Base-by-base conservation (phyloP, 2,113 vertebrate species). In the Ceuthmochares aereus region DNA sequence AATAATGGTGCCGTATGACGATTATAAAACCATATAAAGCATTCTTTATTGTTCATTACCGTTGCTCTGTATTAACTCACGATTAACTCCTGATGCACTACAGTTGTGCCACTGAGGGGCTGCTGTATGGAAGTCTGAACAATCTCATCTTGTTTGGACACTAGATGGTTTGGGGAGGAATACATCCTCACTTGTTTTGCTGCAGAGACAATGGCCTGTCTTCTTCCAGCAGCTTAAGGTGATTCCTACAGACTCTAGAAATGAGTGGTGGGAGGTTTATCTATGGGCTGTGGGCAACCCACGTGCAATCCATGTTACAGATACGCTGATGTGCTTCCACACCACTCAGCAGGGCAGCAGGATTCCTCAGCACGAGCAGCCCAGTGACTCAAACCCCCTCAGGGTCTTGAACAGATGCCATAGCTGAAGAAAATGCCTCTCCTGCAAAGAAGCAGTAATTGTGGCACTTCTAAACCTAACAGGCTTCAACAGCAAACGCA, bases 21-120 rank as follows among this genome's bases (percentile, higher is more conserved):
- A 96, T 97, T 96, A 96, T 92, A 89, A 96, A 96, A 90, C 86
- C 75, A 90, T 90, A 93, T 87, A 92, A 97, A 93, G 40, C 74
- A 34, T 96, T 90, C 72, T 94, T 93, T 96, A 94, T 82, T 95
- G 95, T 95, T 96, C 91, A 92, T 96, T 94, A 94, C 68, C 86
- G 88, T 97, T 95, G 84, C 67, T 86, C 20, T 94, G 6, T 54
- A 95, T 96, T 95, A 96, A 96, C 91, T 95, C 55, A 70, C 2
- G 6, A 82, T 95, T 96, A 90, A 86, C 80, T 95, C 43, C 87
- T 94, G 87, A 95, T 95, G 66, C 89, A 91, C 67, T 87, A 58
- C 74, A 84, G 43, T 91, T 89, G 80, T 69, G 87, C 79, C 79
- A 55, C 32, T 59, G 8, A 32, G 32, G 32, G 63, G 62, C 37